Percentiles rank a stretch among this genome's conserved stretches.
These are phyloP conservation scores for Semicossyphus pulcher DNA, from an alignment of 2,113 vertebrate species.

Conservation along the genomic window DNA sequence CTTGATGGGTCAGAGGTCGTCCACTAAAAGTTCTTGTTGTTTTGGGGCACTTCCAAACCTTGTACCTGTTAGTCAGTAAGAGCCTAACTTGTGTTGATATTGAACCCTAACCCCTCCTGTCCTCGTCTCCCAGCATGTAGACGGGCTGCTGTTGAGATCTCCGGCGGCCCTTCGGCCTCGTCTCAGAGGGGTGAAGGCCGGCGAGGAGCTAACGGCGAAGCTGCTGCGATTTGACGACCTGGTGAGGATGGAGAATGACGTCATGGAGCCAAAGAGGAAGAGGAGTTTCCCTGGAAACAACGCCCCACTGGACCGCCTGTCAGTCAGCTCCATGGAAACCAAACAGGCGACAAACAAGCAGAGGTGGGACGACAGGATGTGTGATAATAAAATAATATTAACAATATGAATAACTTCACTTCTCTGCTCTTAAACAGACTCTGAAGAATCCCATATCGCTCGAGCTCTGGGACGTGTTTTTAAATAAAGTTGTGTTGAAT, in stretches of 20 bases:
- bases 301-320: slow-evolving; percentile 89
- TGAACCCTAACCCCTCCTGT: neutral
- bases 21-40: no score
- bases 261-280: slow-evolving; percentile 91
- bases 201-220: slow-evolving; percentile 78
- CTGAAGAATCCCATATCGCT: no score
- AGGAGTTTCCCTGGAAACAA: slow-evolving; percentile 90
- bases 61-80: no score
- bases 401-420: no score
- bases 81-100: no score
- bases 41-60: no score
- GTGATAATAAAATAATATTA: no score
- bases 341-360: slow-evolving; percentile 83
- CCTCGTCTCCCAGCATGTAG: slow-evolving; percentile 68
- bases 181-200: slow-evolving; percentile 74
- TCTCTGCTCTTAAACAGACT: no score
- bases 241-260: slow-evolving; percentile 88
- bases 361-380: slow-evolving; percentile 81
- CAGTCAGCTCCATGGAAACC: slow-evolving; percentile 81
- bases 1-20: no score
- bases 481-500: no score
- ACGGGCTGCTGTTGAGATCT: slow-evolving; percentile 30
- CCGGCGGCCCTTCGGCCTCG: neutral
- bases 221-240: slow-evolving; percentile 84
- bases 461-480: no score